Conservation (phyloP, 1,140 invertebrate species). For the Portunus trituberculatus region DNA sequence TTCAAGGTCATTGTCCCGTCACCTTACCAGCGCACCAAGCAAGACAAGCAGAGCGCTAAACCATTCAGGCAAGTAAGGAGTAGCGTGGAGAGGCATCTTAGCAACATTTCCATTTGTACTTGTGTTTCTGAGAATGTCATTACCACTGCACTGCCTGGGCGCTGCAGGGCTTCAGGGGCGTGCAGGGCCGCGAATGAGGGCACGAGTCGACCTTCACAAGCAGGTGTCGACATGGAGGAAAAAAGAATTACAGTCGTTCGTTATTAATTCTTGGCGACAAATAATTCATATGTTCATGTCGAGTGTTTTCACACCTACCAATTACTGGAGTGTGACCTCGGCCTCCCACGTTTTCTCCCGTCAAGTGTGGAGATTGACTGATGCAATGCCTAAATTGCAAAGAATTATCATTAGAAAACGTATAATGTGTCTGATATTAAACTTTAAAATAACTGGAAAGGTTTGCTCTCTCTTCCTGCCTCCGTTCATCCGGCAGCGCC, state of each 20-base stretch:
- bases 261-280: not conserved
- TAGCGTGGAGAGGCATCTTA: too few species aligned
- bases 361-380: not conserved
- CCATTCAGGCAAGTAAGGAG: too few species aligned
- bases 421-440: not conserved
- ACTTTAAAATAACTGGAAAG: not conserved
- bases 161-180: too few species aligned
- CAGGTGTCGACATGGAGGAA: not conserved
- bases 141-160: too few species aligned
- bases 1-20: too few species aligned
- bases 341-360: not conserved
- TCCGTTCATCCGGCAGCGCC: not conserved
- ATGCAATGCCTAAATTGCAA: not conserved
- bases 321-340: not conserved
- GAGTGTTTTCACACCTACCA: not conserved
- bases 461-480: not conserved
- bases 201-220: too few species aligned
- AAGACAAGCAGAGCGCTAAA: too few species aligned
- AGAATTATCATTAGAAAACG: not conserved
- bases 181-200: too few species aligned
- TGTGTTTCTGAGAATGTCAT: too few species aligned
- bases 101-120: too few species aligned
- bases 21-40: too few species aligned
- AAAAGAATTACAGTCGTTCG: not conserved
- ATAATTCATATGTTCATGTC: not conserved